A percentile compares a stretch with the other conserved stretches of the same genome.
Evolutionary conservation across 1,140 invertebrate species (phyloP).

Genomic region (Neotoxoptera formosana): DNA sequence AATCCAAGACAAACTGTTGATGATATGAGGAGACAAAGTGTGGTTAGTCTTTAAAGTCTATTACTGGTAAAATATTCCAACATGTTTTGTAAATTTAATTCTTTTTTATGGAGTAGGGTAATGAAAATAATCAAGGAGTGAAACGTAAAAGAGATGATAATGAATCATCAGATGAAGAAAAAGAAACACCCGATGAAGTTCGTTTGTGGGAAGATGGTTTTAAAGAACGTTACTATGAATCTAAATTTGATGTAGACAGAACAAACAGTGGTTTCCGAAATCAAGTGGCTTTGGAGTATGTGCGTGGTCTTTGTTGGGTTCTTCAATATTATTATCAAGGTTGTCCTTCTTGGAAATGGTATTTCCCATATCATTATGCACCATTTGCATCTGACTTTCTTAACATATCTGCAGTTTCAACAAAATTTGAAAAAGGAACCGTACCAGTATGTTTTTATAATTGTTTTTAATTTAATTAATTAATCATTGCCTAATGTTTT

Average conservation of each 20-base stretch:
- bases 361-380: slow-evolving; percentile 99
- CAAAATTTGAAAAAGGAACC: slow-evolving; percentile 88
- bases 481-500: slow-evolving; percentile 52
- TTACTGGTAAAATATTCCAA: background rate
- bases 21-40: slow-evolving; percentile 45
- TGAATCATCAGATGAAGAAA: slow-evolving; percentile 72
- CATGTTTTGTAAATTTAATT: background rate
- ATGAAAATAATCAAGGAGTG: slow-evolving; percentile 53
- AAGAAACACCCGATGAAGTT: slow-evolving; percentile 90
- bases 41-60: slow-evolving; percentile 22
- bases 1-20: slow-evolving; percentile 54
- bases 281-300: slow-evolving; percentile 89
- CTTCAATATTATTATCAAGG: slow-evolving; percentile 98
- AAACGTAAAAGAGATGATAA: slow-evolving; percentile 66
- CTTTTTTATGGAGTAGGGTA: slow-evolving; percentile 37
- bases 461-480: slow-evolving; percentile 40
- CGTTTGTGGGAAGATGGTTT: slow-evolving; percentile 97
- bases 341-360: slow-evolving; percentile 99
- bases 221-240: slow-evolving; percentile 97
- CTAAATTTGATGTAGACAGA: slow-evolving; percentile 89
- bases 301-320: slow-evolving; percentile 97
- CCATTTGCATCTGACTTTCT: slow-evolving; percentile 99
- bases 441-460: slow-evolving; percentile 73
- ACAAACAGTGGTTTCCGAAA: slow-evolving; percentile 86
- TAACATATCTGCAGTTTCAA: slow-evolving; percentile 85